Evolutionary conservation across 2,797 vertebrate species (phyloP).

Genomic region (Chelidonichthys spinosus): DNA sequence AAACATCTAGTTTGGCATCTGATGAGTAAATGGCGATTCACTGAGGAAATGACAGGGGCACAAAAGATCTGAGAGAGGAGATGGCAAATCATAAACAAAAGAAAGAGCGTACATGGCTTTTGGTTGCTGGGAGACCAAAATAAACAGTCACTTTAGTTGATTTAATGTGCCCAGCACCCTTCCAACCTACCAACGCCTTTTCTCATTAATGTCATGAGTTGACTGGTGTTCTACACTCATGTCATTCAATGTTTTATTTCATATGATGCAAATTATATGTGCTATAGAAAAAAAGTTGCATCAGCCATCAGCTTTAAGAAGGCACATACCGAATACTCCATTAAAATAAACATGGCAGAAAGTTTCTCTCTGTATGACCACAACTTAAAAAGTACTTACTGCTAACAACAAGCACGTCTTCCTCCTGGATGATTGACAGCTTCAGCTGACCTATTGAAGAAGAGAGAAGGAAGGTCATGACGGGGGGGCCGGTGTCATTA

Average conservation of each 20-base stretch:
- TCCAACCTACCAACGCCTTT: slow-evolving; percentile 5
- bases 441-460: slow-evolving; percentile 79
- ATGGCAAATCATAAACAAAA: slow-evolving; percentile 36
- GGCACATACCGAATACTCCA: not conserved
- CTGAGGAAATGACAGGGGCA: slow-evolving; percentile 31
- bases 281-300: not conserved
- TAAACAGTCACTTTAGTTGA: slow-evolving; percentile 45
- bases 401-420: slow-evolving; percentile 71
- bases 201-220: slow-evolving; percentile 23
- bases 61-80: slow-evolving; percentile 47
- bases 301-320: not conserved
- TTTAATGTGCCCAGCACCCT: slow-evolving; percentile 31
- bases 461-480: slow-evolving; percentile 15
- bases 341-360: slow-evolving; percentile 1
- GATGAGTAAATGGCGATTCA: slow-evolving; percentile 31
- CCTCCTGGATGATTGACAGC: slow-evolving; percentile 71
- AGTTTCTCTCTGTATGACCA: slow-evolving; percentile 12
- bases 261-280: not conserved
- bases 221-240: slow-evolving; percentile 12
- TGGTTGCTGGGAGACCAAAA: slow-evolving; percentile 60
- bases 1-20: slow-evolving; percentile 14
- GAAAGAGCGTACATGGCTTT: slow-evolving; percentile 3
- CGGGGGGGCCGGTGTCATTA: not conserved
- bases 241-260: slow-evolving; percentile 2
- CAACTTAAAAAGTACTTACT: slow-evolving; percentile 69